Conservation (phyloP, 2,113 vertebrate genomes). For the Ia io region DNA sequence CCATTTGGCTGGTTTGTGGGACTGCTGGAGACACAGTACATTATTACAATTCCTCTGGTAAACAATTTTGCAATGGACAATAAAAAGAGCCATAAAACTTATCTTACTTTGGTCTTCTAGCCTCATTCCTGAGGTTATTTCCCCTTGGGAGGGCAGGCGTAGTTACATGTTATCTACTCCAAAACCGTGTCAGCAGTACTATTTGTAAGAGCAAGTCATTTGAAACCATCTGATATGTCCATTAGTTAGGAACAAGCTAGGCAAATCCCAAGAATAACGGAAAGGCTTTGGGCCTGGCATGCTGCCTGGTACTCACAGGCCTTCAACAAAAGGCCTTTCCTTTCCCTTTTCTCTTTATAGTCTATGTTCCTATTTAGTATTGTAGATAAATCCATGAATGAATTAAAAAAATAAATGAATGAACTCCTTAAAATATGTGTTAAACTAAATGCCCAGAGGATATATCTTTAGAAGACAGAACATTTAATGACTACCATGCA, state of each 20-base stretch:
- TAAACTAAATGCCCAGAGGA: constrained; percentile 7
- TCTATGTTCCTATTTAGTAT: background rate
- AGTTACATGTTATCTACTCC: background rate
- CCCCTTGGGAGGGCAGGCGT: background rate
- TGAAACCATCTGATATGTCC: background rate
- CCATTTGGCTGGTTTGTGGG: background rate
- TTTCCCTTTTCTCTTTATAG: background rate
- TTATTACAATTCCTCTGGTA: background rate
- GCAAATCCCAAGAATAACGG: background rate
- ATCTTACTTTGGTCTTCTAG: background rate
- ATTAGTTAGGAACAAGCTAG: background rate
- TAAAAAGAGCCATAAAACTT: background rate
- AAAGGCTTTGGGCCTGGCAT: background rate
- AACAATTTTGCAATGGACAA: background rate
- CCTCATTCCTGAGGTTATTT: background rate
- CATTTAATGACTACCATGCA: background rate
- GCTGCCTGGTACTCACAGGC: background rate
- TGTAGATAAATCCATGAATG: background rate
- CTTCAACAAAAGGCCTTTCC: background rate
- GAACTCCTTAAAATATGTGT: background rate
- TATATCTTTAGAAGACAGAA: background rate
- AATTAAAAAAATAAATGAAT: constrained; percentile 21
- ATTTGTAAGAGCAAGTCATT: background rate
- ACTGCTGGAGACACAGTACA: background rate
- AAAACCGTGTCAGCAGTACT: background rate